Evolutionary conservation across 2,113 vertebrate genomes (phyloP), one percentile per base, ranked within the genome.

Genomic region (Typhlomys cinereus): DNA sequence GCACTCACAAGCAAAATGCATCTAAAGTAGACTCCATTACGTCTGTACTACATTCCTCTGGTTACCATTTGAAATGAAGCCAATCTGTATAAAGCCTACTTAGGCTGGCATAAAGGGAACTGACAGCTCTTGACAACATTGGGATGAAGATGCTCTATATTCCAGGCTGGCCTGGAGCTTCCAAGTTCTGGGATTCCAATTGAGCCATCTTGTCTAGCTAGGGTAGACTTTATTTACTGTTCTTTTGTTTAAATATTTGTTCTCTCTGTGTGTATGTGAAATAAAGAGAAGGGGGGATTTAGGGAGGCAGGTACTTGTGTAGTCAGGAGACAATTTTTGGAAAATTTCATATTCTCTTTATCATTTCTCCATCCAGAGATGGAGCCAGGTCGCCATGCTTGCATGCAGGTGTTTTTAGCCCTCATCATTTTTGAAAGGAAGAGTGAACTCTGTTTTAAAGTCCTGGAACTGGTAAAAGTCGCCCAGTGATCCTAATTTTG

Each of bases 61-160:
- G 17, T 62, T 90, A 93, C 29, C 61, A 81, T 46, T 87, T 83
- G 67, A 90, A 92, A 79, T 75, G 75, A 94, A 94, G 48, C 44
- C 25, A 39, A 29, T 39, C 18, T 74, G 46, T 25, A 50, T 59
- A 85, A 82, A 90, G 84, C 44, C 7, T 34, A 85, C 66, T 36
- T 0, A 5, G 41, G 17, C 61, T 85, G 57, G 36, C 13, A 57
- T 76, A 83, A 87, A 95, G 48, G 73, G 62, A 87, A 87, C 17
- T 39, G 25, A 29, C 62, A 80, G 71, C 61, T 76, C n/a, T 85
- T n/a, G 64, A 73, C 36, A 75, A 48, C 34, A 13, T 29, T 86
- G 31, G n/a, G 50, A 93, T 50, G 31, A 90, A 89, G 52, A 54
- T 27, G 39, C 57, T 39, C 5, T 76, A 12, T 36, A 83, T 39